A percentile compares a stretch with the other conserved stretches of the same genome.
phyloP scores from a whole-genome alignment of 2,113 vertebrate genomes.

The Penelope pileata region DNA sequence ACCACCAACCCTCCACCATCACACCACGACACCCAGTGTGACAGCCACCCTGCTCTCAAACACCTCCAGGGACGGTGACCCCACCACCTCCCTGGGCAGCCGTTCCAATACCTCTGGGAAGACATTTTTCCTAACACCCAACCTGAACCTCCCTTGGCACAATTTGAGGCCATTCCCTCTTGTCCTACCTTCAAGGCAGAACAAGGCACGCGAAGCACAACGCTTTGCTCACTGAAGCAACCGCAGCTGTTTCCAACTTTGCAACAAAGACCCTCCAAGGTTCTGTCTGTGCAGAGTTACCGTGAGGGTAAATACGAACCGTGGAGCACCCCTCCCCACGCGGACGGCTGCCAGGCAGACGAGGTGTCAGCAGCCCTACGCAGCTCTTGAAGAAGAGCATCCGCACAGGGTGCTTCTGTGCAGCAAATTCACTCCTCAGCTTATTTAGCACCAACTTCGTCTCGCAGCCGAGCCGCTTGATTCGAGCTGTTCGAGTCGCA shows the following conservation, averaged over 20 bases:
- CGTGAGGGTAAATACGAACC: accelerated
- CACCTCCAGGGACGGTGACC: too few species aligned
- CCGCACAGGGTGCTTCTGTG: not conserved
- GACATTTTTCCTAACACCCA: too few species aligned
- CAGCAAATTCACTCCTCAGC: not conserved
- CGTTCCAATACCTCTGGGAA: too few species aligned
- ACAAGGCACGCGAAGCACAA: not conserved
- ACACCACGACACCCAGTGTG: too few species aligned
- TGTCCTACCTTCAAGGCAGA: not conserved
- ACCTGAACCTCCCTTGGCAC: too few species aligned
- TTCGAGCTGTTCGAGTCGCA: not conserved
- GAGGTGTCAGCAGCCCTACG: accelerated
- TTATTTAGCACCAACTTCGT: not conserved
- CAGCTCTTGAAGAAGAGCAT: not conserved
- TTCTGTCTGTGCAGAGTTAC: not conserved
- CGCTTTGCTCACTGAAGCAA: too few species aligned
- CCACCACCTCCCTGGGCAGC: too few species aligned
- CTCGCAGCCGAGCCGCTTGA: accelerated
- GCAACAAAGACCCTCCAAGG: not conserved
- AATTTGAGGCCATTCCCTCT: too few species aligned
- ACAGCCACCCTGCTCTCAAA: too few species aligned
- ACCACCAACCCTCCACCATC: too few species aligned
- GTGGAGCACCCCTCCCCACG: accelerated
- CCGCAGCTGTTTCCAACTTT: not conserved
- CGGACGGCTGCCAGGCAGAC: not conserved